phyloP scores from a whole-genome alignment of 2,888 invertebrate genomes.

The Drymonia ruficornis region DNA sequence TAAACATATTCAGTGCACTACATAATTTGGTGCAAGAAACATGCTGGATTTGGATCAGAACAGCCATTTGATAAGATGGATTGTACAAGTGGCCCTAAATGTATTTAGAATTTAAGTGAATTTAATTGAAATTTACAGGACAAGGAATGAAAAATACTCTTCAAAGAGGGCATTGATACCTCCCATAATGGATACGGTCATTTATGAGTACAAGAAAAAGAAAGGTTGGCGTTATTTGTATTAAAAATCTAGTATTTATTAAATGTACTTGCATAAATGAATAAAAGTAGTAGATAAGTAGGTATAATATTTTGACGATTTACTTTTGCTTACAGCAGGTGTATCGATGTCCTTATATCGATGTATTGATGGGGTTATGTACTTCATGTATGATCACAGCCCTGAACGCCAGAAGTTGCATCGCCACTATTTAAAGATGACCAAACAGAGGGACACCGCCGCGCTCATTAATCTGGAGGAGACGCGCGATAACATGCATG shows the following conservation, averaged over 20 bases:
- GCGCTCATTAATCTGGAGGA: conserved; percentile 19
- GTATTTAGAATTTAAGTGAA: no score
- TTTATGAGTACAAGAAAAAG: conserved; percentile 23
- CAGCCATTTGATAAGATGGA: no score
- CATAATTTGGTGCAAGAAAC: no score
- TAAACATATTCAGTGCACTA: no score
- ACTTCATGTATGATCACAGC: conserved; percentile 53
- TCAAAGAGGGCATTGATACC: conserved; percentile 21
- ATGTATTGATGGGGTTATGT: conserved; percentile 28
- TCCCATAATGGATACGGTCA: conserved; percentile 22
- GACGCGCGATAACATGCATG: conserved; percentile 38
- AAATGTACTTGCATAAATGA: background rate
- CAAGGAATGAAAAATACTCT: conserved; percentile 13
- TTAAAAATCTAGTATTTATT: no score
- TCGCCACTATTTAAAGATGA: conserved; percentile 23
- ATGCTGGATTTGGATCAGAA: no score
- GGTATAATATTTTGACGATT: no score
- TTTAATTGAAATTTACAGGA: background rate
- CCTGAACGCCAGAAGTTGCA: conserved; percentile 48
- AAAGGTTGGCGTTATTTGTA: conserved; percentile 17
- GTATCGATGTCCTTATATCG: conserved; percentile 50
- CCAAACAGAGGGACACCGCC: background rate
- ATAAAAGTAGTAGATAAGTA: background rate
- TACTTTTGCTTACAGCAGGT: conserved; percentile 34
- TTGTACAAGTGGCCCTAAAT: no score